These are phyloP conservation scores for Cygnus buccinator DNA, from an alignment of 2,113 vertebrate species.

Conservation along the genomic window DNA sequence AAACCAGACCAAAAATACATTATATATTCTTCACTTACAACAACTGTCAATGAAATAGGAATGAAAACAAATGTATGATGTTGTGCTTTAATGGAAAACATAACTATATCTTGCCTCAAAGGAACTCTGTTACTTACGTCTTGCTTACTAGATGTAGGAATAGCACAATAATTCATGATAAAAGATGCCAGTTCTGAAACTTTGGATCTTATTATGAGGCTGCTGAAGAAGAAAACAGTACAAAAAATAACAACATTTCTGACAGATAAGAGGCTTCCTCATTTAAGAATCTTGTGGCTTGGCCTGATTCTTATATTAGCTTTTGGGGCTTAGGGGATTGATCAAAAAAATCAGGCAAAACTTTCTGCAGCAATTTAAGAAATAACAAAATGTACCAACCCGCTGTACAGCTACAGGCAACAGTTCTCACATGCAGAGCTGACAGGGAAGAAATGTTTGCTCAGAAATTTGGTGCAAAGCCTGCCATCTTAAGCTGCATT, in stretches of 20 bases:
- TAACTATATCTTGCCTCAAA: background rate
- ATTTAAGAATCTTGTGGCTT: background rate
- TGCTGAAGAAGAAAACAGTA: background rate
- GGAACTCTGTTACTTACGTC: background rate
- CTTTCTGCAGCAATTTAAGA: background rate
- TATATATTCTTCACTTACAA: background rate
- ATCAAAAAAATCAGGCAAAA: conserved; percentile 15
- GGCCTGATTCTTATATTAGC: background rate
- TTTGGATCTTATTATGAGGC: background rate
- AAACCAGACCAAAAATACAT: background rate
- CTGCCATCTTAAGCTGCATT: background rate
- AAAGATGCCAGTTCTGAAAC: conserved; percentile 3
- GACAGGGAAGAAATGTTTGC: background rate
- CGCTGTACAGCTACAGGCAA: background rate
- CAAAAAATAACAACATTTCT: background rate
- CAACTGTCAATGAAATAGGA: background rate
- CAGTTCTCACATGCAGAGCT: background rate
- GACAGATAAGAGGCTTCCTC: background rate
- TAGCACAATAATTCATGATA: conserved; percentile 1
- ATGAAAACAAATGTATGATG: background rate
- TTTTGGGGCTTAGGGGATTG: background rate
- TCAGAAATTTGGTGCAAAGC: background rate
- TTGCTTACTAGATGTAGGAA: background rate
- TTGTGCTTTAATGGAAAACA: background rate
- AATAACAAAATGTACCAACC: background rate